phyloP scores from a whole-genome alignment of 2,797 vertebrate species.

The Diplodus puntazzo region DNA sequence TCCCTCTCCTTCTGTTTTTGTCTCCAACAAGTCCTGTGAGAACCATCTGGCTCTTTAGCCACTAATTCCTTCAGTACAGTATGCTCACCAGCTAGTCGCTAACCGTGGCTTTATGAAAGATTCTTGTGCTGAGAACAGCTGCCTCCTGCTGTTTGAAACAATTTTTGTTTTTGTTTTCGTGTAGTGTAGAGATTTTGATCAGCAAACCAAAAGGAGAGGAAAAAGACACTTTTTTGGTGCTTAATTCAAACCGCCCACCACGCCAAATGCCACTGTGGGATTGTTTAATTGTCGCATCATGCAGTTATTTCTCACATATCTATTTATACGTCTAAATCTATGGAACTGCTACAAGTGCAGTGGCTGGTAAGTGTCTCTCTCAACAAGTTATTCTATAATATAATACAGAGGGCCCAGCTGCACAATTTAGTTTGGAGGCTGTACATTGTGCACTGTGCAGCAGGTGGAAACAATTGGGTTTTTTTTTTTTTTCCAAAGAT shows the following conservation, averaged over 20 bases:
- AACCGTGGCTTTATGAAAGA: background rate
- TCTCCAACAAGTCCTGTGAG: background rate
- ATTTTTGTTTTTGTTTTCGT: background rate
- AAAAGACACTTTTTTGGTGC: background rate
- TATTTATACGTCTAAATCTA: constrained; percentile 7
- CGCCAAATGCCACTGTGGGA: background rate
- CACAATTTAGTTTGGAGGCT: constrained; percentile 11
- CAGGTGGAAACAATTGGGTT: constrained; percentile 44
- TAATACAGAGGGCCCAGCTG: constrained; percentile 11
- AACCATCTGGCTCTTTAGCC: background rate
- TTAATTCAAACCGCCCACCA: background rate
- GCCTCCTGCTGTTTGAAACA: background rate
- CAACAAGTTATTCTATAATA: background rate
- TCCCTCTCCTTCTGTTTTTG: background rate
- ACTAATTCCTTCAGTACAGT: background rate
- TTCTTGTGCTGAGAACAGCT: background rate
- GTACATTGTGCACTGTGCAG: constrained; percentile 28
- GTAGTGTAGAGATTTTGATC: background rate
- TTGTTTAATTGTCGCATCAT: background rate
- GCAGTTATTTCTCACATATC: background rate
- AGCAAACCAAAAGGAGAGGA: background rate
- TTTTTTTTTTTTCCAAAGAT: background rate
- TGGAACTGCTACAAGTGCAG: background rate
- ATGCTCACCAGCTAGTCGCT: background rate
- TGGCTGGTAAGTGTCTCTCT: constrained; percentile 1